Conservation (phyloP, 1,140 invertebrate genomes). For the Rhopalosiphum padi region DNA sequence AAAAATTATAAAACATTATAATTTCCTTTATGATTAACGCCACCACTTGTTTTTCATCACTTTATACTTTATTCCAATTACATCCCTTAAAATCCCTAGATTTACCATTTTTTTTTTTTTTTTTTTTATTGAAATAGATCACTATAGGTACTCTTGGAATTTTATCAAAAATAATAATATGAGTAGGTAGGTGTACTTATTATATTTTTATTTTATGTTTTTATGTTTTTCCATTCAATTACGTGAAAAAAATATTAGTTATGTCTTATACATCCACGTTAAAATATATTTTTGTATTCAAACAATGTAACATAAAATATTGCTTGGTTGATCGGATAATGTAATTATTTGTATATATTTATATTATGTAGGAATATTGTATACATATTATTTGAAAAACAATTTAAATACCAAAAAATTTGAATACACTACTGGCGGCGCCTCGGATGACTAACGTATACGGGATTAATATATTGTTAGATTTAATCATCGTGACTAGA, state of each 20-base stretch:
- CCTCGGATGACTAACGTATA: not conserved
- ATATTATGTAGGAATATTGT: not conserved
- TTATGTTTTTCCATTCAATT: not conserved
- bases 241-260: not conserved
- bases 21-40: not conserved
- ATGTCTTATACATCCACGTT: not conserved
- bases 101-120: not conserved
- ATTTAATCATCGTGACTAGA: conserved; percentile 20
- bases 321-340: not conserved
- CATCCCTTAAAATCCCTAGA: not conserved
- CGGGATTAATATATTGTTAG: not conserved
- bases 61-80: not conserved
- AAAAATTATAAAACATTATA: conserved; percentile 12
- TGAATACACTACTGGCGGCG: conserved; percentile 31
- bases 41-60: not conserved
- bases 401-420: conserved; percentile 20
- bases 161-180: not conserved
- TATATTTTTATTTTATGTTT: not conserved
- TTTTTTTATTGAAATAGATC: not conserved
- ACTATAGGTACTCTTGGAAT: too few species aligned
- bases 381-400: not conserved
- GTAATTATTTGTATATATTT: not conserved
- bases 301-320: not conserved
- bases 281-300: not conserved
- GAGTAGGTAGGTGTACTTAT: not conserved